A percentile compares a stretch with the other conserved stretches of the same genome.
These are phyloP conservation scores for Mesitornis unicolor DNA, from an alignment of 2,113 vertebrate species.

Conservation along the genomic window DNA sequence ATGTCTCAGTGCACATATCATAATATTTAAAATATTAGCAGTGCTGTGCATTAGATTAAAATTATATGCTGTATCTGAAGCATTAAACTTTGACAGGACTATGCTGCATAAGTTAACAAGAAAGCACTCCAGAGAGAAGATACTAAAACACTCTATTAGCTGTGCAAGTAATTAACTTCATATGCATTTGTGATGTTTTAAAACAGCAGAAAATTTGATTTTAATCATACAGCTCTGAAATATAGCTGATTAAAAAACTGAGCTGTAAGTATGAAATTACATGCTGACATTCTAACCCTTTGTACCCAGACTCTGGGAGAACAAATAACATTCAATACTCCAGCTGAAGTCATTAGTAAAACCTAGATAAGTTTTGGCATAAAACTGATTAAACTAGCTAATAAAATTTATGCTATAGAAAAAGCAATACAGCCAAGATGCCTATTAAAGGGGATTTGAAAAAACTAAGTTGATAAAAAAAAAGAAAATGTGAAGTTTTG, in stretches of 20 bases:
- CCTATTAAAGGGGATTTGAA: background rate
- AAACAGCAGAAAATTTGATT: slow-evolving; percentile 8
- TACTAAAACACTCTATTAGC: background rate
- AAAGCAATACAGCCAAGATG: background rate
- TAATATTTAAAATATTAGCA: background rate
- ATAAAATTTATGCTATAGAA: background rate
- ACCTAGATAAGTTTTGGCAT: background rate
- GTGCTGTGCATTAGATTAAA: background rate
- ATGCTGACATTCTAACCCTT: background rate
- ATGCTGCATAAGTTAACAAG: background rate
- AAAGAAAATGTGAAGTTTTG: background rate
- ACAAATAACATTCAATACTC: background rate
- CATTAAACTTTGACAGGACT: background rate
- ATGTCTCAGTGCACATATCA: background rate
- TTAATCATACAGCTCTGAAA: background rate
- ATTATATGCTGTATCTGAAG: background rate
- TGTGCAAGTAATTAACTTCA: background rate
- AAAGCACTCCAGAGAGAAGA: background rate
- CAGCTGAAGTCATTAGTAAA: background rate
- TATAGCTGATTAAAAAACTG: background rate
- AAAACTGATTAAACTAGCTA: background rate
- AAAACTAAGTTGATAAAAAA: background rate
- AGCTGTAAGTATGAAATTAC: background rate
- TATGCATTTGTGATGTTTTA: background rate
- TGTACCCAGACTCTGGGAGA: background rate